Evolutionary conservation across 2,888 invertebrate species (phyloP).

Genomic region (Myopa testacea): DNA sequence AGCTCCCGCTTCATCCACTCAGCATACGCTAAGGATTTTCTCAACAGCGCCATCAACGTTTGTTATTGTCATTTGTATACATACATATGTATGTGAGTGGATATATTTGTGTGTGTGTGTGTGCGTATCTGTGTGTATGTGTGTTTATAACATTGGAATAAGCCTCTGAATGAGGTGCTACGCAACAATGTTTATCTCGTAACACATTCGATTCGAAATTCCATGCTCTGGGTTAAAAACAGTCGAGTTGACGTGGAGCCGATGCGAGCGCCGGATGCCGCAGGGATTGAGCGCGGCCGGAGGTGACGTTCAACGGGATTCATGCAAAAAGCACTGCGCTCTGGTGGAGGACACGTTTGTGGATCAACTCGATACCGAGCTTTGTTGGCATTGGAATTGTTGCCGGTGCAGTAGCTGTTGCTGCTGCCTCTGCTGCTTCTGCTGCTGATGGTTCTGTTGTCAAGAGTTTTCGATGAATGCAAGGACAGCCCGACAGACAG

Average conservation of each 20-base stretch:
- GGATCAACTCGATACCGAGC: conserved; percentile 59
- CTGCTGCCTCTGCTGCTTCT: neutral
- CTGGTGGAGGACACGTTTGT: conserved; percentile 63
- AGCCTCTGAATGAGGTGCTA: conserved; percentile 54
- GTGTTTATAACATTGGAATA: conserved; percentile 37
- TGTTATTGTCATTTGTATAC: conserved; percentile 23
- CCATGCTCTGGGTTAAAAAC: conserved; percentile 34
- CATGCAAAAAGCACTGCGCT: conserved; percentile 58
- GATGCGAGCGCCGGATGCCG: conserved; percentile 10
- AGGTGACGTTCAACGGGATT: conserved; percentile 26
- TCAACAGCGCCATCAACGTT: conserved; percentile 23
- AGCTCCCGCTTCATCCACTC: neutral
- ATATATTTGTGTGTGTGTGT: conserved; percentile 11
- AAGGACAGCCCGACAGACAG: conserved; percentile 1
- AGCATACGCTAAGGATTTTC: conserved; percentile 34
- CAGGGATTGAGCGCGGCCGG: conserved; percentile 52
- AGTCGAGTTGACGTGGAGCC: neutral
- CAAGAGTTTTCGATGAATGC: conserved; percentile 24
- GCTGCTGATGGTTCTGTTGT: neutral
- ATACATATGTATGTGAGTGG: conserved; percentile 3
- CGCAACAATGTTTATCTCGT: conserved; percentile 42
- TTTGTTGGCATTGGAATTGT: conserved; percentile 30
- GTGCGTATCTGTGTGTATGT: conserved; percentile 27
- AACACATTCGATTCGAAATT: conserved; percentile 41
- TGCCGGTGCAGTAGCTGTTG: conserved; percentile 7